Base-by-base conservation (phyloP, 2,797 vertebrate species). In the Muscicapa comitata region DNA sequence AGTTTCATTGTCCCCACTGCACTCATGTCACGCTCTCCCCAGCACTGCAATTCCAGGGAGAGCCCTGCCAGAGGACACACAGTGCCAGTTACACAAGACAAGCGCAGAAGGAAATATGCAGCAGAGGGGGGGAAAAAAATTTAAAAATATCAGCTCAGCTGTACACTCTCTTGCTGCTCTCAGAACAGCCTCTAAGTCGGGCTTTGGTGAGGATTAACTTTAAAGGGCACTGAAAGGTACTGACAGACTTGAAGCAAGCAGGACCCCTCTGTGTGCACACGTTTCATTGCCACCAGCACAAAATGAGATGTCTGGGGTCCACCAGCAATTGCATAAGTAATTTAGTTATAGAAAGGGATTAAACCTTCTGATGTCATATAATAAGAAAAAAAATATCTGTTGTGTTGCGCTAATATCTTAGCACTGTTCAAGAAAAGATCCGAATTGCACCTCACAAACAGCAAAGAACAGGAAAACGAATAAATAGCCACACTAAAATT, bases 31-130 rank as follows among this genome's bases (percentile, higher is more conserved):
- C 47, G 25, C 62, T 42, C 51, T 38, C 78, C 35, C 25, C 43
- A 51, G 85, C 23, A 7, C 65, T 5, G 67, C 3, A 9, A 89
- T 79, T 77, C 87, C 80, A 84, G 90, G 80, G 73, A 92, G 84
- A 88, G 73, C 25, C 31, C 92, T 95, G 95, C 95, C 97, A 97
- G 93, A 96, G 95, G 96, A 95, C 95, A 93, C 67, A 63, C 73
- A 57, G 92, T 92, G 92, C 92, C 91, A 76, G 91, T 96, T 96
- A 95, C 86, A 97, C 90, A 96, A 97, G 91, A 93, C 63, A 82
- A 84, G 57, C 25, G 17, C 92, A 93, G 84, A 62, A 86, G 74
- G 50, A 95, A 92, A 90, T 63, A 90, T 7, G 53, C 77, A 83
- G 87, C 73, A 54, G 35, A 38, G 31, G 24, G 51, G 5, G 13